Evolutionary conservation across 2,113 vertebrate genomes (phyloP).

Genomic region (Corythaeola cristata): DNA sequence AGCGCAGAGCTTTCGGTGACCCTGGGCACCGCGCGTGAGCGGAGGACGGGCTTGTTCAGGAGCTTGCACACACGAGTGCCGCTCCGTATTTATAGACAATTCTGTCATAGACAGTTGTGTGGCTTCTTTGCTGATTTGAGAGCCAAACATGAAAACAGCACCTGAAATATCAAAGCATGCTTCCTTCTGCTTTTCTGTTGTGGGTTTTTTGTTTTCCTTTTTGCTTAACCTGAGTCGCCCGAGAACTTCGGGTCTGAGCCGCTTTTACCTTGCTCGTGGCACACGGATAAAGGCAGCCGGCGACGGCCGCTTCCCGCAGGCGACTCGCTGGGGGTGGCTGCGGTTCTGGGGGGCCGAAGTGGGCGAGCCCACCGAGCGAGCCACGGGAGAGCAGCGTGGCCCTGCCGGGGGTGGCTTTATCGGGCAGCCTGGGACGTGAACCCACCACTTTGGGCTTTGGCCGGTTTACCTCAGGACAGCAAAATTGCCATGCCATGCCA

Average conservation of each 20-base stretch:
- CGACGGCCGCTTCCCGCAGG: too few species aligned
- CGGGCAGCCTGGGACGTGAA: too few species aligned
- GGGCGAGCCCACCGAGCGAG: too few species aligned
- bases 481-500: not conserved
- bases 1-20: not conserved
- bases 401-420: not conserved
- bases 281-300: not conserved
- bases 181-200: not conserved
- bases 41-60: not conserved
- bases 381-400: rapidly evolving
- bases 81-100: not conserved
- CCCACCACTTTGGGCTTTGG: not conserved
- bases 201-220: not conserved
- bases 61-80: rapidly evolving
- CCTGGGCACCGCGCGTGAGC: rapidly evolving
- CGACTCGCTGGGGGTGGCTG: not conserved
- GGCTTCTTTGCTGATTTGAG: not conserved
- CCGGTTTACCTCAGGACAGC: not conserved
- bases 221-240: not conserved
- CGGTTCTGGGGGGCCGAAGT: not conserved
- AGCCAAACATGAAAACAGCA: not conserved
- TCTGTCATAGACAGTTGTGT: rapidly evolving
- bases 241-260: not conserved
- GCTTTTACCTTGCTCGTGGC: not conserved
- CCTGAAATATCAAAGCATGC: not conserved